Percentiles rank a stretch among this genome's conserved stretches.
Evolutionary conservation across 1,140 invertebrate species (phyloP).

Genomic region (Microplitis mediator): DNA sequence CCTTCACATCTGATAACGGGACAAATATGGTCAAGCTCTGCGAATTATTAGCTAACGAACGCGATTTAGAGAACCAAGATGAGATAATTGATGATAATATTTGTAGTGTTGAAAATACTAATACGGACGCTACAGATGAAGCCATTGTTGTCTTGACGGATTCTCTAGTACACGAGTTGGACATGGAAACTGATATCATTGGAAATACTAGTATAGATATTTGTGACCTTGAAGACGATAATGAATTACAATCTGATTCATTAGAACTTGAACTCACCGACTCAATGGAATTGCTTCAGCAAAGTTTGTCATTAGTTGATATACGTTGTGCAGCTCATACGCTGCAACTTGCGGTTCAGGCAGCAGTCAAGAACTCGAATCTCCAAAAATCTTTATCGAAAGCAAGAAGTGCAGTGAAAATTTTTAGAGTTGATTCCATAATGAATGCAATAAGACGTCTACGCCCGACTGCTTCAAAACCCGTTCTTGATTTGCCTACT

Average conservation of each 20-base stretch:
- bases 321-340: background rate
- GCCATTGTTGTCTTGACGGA: too few species aligned
- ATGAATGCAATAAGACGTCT: background rate
- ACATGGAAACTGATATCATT: too few species aligned
- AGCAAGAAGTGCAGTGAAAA: background rate
- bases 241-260: too few species aligned
- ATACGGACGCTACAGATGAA: too few species aligned
- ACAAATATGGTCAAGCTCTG: conserved; percentile 18
- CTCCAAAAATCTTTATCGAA: background rate
- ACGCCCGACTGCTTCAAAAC: background rate
- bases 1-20: conserved; percentile 16
- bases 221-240: too few species aligned
- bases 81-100: background rate
- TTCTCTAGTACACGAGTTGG: too few species aligned
- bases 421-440: background rate
- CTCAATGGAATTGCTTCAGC: too few species aligned
- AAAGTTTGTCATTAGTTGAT: too few species aligned
- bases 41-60: background rate
- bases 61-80: background rate
- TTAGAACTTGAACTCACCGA: too few species aligned
- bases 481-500: background rate
- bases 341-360: background rate
- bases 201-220: too few species aligned
- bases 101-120: too few species aligned
- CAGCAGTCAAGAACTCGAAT: background rate